Percentiles rank a stretch among this genome's conserved stretches.
Conservation (phyloP, 2,888 invertebrate genomes). For the Drosophila multiciliata region DNA sequence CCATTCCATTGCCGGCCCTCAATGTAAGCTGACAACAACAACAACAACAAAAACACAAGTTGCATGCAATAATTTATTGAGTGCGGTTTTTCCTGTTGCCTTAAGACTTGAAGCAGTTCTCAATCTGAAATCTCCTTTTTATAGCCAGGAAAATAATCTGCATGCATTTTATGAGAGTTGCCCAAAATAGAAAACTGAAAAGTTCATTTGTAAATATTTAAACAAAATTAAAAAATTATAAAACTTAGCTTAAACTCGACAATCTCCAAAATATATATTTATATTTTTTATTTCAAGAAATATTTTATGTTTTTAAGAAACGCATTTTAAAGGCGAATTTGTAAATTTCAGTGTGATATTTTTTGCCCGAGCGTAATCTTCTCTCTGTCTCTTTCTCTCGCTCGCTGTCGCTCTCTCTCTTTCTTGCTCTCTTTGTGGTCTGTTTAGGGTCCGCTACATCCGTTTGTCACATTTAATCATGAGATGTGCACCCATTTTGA, state of each 20-base stretch:
- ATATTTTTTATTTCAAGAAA: background rate
- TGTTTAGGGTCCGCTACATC: slow-evolving; percentile 37
- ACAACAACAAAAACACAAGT: slow-evolving; percentile 1
- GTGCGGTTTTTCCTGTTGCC: slow-evolving; percentile 40
- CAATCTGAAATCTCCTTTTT: background rate
- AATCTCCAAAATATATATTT: background rate
- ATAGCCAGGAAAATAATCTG: background rate
- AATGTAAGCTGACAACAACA: slow-evolving; percentile 87
- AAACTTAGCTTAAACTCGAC: background rate
- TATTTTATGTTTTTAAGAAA: background rate
- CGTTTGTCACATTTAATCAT: slow-evolving; percentile 25
- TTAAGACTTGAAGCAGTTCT: slow-evolving; percentile 3
- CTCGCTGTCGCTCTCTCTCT: background rate
- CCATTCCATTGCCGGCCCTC: slow-evolving; percentile 90
- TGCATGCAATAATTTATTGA: slow-evolving; percentile 27
- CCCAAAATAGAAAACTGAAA: background rate
- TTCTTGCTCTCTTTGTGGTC: background rate
- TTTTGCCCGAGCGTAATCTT: background rate
- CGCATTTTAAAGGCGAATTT: background rate
- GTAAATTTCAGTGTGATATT: background rate
- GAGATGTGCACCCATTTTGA: slow-evolving; percentile 25
- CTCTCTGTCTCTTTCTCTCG: background rate
- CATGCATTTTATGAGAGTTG: background rate
- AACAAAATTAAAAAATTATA: background rate
- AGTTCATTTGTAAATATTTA: background rate